Evolutionary conservation across 2,113 vertebrate genomes (phyloP).

Genomic region (Pogona vitticeps): DNA sequence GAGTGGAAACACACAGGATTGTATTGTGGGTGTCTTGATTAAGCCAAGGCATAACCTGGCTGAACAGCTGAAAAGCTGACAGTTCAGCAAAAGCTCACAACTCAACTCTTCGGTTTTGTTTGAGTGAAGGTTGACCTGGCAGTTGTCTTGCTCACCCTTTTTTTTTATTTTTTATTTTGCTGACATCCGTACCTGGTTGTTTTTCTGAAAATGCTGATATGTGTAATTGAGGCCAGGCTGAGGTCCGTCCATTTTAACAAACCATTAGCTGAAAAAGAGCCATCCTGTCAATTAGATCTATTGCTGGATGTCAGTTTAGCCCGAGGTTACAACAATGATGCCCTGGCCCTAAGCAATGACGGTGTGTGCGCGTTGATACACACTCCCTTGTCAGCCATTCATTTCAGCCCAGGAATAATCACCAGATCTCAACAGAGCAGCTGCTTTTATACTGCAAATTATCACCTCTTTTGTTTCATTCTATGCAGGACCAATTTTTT

Average conservation of each 20-base stretch:
- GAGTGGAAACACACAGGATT: not conserved
- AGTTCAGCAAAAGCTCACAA: not conserved
- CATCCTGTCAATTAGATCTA: constrained; percentile 55
- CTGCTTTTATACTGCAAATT: constrained; percentile 56
- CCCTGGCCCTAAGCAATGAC: constrained; percentile 24
- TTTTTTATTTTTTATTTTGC: not conserved
- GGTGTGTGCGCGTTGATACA: constrained; percentile 21
- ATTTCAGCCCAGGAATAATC: constrained; percentile 47
- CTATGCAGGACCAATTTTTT: constrained; percentile 38
- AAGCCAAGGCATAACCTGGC: no score
- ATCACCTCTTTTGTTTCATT: constrained; percentile 61
- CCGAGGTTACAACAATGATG: not conserved
- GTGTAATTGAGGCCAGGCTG: constrained; percentile 56
- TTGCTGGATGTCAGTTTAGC: constrained; percentile 23
- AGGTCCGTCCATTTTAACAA: constrained; percentile 54
- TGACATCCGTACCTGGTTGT: not conserved
- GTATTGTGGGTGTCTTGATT: not conserved
- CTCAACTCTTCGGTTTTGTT: not conserved
- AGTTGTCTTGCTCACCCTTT: fast-evolving
- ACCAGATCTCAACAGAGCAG: constrained; percentile 57
- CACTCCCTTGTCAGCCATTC: constrained; percentile 46
- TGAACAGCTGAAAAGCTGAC: fast-evolving
- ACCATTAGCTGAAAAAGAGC: constrained; percentile 40
- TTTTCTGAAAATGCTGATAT: constrained; percentile 43
- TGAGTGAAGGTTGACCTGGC: not conserved